Evolutionary conservation across 2,888 invertebrate species (phyloP), one percentile per base, ranked within the genome.

Genomic region (Holacanthella duospinosa): DNA sequence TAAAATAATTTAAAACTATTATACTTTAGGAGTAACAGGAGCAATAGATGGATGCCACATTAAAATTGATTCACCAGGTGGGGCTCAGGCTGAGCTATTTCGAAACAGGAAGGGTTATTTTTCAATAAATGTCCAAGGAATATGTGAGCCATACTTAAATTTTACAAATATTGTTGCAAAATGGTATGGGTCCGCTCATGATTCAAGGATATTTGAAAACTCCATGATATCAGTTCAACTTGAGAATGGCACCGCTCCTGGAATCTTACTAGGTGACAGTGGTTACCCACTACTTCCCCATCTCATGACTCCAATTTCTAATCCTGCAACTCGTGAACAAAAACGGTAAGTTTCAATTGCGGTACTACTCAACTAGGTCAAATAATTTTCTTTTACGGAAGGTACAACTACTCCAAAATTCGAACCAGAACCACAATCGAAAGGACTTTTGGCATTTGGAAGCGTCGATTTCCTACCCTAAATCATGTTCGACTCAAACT

Each of bases 131-230:
- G 59, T 59, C 4, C 59, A 59, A 21, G 12, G 9, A 9, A 26
- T 59, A 24, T 59, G 44, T 44, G 59, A 59, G 3, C 9, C 59
- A 16, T 12, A 12, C 9, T 48, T 59, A 27, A 44, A 59, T 21
- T 44, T 59, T 28, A 59, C 48, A 16, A 48, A 59, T 48, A 27
- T 59, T 59, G 59, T 59, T n/a, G 43, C 59, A 6, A 4, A 26
- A 28, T 59, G 59, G 59, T 48, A 43, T 12, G 59, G 59, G 2
- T 43, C 59, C 9, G 44, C 43, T 59, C 59, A 59, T 59, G 59
- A 59, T 27, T 12, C 16, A 6, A 6, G 48, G 19, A 59, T 59
- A 16, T 59, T 59, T 26, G 44, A 59, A 24, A 59, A 59, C 26
- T 27, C 27, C 21, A 9, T 25, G n/a, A 16, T 44, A 16, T 4